phyloP scores from a whole-genome alignment of 2,113 vertebrate genomes.

The Gadus macrocephalus region DNA sequence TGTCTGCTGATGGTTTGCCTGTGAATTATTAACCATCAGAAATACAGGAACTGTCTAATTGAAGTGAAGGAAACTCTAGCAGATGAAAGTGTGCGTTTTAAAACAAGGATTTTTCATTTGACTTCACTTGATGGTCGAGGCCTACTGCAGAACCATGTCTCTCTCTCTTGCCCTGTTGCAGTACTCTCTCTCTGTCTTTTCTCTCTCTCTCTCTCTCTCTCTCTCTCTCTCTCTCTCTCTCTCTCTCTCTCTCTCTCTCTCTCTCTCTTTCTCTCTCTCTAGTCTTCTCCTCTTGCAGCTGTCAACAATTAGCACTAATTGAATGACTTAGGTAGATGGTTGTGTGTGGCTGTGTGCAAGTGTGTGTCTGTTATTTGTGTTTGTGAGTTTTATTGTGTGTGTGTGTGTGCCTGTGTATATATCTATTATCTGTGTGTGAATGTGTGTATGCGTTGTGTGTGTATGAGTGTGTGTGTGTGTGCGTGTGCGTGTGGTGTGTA shows the following conservation, averaged over 20 bases:
- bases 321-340: conserved; percentile 34
- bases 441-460: not conserved
- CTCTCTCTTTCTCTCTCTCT: conserved; percentile 18
- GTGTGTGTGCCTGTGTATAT: too few species aligned
- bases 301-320: conserved; percentile 32
- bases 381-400: not conserved
- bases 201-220: too few species aligned
- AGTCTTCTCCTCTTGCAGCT: conserved; percentile 37
- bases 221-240: too few species aligned
- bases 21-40: conserved; percentile 68
- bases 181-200: too few species aligned
- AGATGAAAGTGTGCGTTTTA: conserved; percentile 38
- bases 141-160: too few species aligned
- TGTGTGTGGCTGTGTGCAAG: not conserved
- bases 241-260: too few species aligned
- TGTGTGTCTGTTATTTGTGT: conserved; percentile 14
- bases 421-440: too few species aligned
- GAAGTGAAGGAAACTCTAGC: conserved; percentile 45
- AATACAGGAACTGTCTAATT: conserved; percentile 68
- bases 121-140: too few species aligned
- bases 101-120: conserved; percentile 27
- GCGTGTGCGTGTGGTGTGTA: conserved; percentile 8
- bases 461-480: not conserved
- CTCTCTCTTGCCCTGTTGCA: too few species aligned
- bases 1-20: conserved; percentile 63